Conservation (phyloP, 1,140 invertebrate species). For the Ceratina australensis region DNA sequence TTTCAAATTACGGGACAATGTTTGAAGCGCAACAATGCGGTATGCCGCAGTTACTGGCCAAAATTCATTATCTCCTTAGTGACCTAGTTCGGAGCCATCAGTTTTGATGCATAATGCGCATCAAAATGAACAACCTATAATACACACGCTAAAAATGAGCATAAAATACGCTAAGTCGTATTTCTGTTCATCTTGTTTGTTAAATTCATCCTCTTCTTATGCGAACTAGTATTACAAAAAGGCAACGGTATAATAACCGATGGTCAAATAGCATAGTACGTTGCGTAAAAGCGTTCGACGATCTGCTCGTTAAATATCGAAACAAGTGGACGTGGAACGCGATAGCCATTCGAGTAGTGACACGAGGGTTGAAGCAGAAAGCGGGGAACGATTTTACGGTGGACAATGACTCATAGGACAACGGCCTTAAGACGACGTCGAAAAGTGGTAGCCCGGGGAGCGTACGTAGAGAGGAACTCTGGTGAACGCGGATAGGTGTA, state of each 20-base stretch:
- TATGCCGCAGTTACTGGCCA: too few species aligned
- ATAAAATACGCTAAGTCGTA: too few species aligned
- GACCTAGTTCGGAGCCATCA: neutral
- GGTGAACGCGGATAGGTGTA: neutral
- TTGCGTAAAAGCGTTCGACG: too few species aligned
- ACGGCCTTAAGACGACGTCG: slow-evolving; percentile 45
- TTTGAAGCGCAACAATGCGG: too few species aligned
- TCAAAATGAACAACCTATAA: too few species aligned
- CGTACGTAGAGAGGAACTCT: slow-evolving; percentile 12
- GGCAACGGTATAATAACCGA: too few species aligned
- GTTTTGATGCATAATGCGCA: too few species aligned
- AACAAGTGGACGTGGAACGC: slow-evolving; percentile 10
- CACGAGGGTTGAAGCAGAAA: slow-evolving; percentile 14
- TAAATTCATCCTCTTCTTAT: too few species aligned
- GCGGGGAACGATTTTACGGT: slow-evolving; percentile 28
- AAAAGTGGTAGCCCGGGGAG: slow-evolving; percentile 46
- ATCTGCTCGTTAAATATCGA: slow-evolving; percentile 18
- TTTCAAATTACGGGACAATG: neutral
- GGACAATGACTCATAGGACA: slow-evolving; percentile 51
- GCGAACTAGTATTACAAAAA: too few species aligned
- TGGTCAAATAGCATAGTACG: neutral
- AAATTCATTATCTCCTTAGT: neutral
- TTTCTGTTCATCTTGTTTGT: too few species aligned
- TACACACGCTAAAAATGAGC: too few species aligned
- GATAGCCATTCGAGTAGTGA: neutral